Conservation (phyloP, 1,140 invertebrate genomes). For the Drosophila triauraria region DNA sequence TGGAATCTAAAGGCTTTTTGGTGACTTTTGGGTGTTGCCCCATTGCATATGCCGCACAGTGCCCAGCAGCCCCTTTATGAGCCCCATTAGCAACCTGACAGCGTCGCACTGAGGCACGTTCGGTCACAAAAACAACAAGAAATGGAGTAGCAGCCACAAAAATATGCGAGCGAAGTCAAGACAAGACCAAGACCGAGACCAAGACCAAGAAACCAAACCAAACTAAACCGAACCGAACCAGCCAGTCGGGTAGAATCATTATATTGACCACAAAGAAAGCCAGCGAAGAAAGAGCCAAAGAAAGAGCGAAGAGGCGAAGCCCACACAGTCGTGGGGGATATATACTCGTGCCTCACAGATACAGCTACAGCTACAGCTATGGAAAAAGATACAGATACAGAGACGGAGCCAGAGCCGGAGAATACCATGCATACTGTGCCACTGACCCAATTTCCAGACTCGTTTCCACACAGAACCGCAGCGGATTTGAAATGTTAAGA, state of each 20-base stretch:
- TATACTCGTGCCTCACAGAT: conserved; percentile 31
- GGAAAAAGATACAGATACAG: conserved; percentile 47
- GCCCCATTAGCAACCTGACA: conserved; percentile 67
- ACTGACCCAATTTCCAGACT: conserved; percentile 84
- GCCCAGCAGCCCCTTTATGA: conserved; percentile 25
- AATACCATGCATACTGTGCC: conserved; percentile 83
- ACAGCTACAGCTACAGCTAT: conserved; percentile 41
- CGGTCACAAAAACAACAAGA: conserved; percentile 37
- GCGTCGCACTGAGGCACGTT: conserved; percentile 53
- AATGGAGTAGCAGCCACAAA: conserved; percentile 66
- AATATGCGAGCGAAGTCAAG: conserved; percentile 57
- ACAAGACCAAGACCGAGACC: conserved; percentile 11
- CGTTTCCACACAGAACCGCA: conserved; percentile 64
- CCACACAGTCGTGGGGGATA: conserved; percentile 51
- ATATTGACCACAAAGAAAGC: conserved; percentile 81
- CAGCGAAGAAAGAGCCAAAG: conserved; percentile 69
- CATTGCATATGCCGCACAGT: conserved; percentile 65
- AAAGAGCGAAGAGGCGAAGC: conserved; percentile 41
- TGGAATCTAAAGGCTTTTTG: conserved; percentile 8
- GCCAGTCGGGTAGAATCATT: conserved; percentile 68
- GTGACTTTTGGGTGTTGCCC: conserved; percentile 45
- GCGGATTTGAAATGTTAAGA: conserved; percentile 78
- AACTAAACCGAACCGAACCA: conserved; percentile 42
- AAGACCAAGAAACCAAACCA: conserved; percentile 23
- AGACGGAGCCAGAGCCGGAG: conserved; percentile 52